Evolutionary conservation across 1,140 invertebrate species (phyloP).

Genomic region (Stenopsyche tienmushanensis): DNA sequence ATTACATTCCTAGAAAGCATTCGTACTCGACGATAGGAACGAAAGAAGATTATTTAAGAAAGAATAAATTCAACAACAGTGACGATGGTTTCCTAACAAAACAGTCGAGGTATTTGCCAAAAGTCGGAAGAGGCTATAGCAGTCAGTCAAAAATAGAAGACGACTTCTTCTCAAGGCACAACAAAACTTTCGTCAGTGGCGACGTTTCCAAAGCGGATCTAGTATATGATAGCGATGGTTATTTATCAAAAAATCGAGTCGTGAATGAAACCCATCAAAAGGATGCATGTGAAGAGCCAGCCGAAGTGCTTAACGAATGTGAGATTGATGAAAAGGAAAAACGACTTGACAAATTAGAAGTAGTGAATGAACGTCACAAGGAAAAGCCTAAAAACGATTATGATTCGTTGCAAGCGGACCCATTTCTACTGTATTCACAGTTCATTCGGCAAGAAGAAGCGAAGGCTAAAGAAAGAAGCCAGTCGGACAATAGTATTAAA

Average conservation of each 20-base stretch:
- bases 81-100: background rate
- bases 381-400: conserved; percentile 14
- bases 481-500: conserved; percentile 1
- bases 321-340: conserved; percentile 12
- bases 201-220: background rate
- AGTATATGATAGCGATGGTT: conserved; percentile 15
- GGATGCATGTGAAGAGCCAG: conserved; percentile 2
- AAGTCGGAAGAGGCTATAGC: conserved; percentile 6
- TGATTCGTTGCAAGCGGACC: conserved; percentile 38
- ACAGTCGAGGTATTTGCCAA: conserved; percentile 5
- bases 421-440: conserved; percentile 38
- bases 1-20: background rate
- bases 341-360: background rate
- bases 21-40: background rate
- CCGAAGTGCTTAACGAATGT: conserved; percentile 12
- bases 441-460: conserved; percentile 38
- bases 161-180: conserved; percentile 3
- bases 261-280: conserved; percentile 19
- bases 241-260: conserved; percentile 16
- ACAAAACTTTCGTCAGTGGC: conserved; percentile 14
- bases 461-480: conserved; percentile 12
- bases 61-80: background rate
- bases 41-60: too few relatives aligned
- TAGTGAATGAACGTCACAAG: background rate
- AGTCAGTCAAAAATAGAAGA: background rate